phyloP scores from a whole-genome alignment of 2,888 invertebrate genomes.

The Apocheima hispidaria region DNA sequence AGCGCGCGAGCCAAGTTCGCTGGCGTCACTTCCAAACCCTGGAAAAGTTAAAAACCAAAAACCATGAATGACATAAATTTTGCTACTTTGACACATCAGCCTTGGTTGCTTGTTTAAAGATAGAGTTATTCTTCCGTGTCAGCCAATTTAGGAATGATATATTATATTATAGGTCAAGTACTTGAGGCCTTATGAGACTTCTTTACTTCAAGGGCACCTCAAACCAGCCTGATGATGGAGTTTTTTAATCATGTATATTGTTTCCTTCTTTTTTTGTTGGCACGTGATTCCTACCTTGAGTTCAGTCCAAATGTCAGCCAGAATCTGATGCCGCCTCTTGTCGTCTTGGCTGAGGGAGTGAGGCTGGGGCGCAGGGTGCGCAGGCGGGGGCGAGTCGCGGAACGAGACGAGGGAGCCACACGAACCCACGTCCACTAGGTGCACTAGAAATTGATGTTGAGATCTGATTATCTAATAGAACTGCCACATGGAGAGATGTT shows the following conservation, averaged over 20 bases:
- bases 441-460: slow-evolving; percentile 61
- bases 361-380: slow-evolving; percentile 76
- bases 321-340: slow-evolving; percentile 87
- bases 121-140: too few species aligned
- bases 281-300: slow-evolving; percentile 72
- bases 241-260: too few species aligned
- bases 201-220: too few species aligned
- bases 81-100: background rate
- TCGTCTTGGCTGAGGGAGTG: slow-evolving; percentile 87
- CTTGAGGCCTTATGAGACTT: too few species aligned
- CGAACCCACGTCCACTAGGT: slow-evolving; percentile 78
- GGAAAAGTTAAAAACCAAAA: slow-evolving; percentile 42
- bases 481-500: background rate
- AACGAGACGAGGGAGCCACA: slow-evolving; percentile 82
- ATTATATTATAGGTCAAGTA: too few species aligned
- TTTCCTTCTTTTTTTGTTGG: background rate
- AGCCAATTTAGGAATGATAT: too few species aligned
- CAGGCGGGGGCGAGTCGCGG: slow-evolving; percentile 79
- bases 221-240: too few species aligned
- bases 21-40: slow-evolving; percentile 88
- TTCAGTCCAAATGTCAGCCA: slow-evolving; percentile 88
- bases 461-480: background rate
- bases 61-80: background rate
- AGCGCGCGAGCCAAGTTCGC: slow-evolving; percentile 87
- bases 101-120: too few species aligned